Percentiles rank a stretch among this genome's conserved stretches.
Conservation (phyloP, 2,888 invertebrate genomes). For the Nephrotoma appendiculata region DNA sequence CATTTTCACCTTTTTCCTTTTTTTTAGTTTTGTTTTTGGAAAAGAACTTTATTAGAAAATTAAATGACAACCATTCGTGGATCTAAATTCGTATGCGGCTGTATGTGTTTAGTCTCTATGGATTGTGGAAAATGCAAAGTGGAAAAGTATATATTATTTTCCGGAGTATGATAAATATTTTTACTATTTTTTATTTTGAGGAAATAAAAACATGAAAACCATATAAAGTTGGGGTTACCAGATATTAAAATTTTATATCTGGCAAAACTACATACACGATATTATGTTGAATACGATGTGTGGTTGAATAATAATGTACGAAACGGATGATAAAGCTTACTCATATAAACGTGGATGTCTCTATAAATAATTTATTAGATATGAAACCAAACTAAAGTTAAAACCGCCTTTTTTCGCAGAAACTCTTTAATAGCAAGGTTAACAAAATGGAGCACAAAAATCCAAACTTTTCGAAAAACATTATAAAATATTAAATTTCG, state of each 20-base stretch:
- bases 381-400: too few species aligned
- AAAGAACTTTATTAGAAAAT: background rate
- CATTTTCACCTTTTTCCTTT: background rate
- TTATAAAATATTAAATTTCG: too few species aligned
- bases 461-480: too few species aligned
- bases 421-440: too few species aligned
- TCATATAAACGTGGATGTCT: too few species aligned
- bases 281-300: background rate
- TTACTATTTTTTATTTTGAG: background rate
- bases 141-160: background rate
- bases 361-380: too few species aligned
- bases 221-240: background rate
- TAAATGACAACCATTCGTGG: background rate
- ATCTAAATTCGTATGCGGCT: background rate
- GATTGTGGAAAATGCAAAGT: background rate
- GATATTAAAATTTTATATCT: background rate
- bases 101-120: background rate
- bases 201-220: background rate
- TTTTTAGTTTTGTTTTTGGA: background rate
- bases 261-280: background rate
- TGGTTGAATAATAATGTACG: background rate
- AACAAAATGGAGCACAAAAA: too few species aligned
- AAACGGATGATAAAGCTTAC: too few species aligned
- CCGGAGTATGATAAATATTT: background rate
- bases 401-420: too few species aligned